Evolutionary conservation across 2,888 invertebrate species (phyloP).

Genomic region (Minunthozetes semirufus): DNA sequence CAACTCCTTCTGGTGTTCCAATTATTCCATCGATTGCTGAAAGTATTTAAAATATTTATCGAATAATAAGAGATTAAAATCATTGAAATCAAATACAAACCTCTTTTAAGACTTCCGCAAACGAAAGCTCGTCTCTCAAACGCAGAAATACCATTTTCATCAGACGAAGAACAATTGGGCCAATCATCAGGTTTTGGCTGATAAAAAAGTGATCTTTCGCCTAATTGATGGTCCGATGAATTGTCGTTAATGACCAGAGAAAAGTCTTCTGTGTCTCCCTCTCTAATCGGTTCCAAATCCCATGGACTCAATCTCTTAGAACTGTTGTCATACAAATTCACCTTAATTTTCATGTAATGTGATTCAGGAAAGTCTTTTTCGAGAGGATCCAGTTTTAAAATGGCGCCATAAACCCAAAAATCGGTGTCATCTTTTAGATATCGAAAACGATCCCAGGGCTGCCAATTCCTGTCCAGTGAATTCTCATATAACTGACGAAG

Average conservation of each 20-base stretch:
- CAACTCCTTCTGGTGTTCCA: not conserved
- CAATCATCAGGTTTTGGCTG: conserved; percentile 70
- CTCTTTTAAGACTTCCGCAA: conserved; percentile 59
- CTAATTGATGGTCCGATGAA: too few relatives aligned
- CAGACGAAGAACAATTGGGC: conserved; percentile 57
- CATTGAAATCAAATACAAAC: not conserved
- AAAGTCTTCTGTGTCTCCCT: too few relatives aligned
- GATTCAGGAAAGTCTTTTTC: not conserved
- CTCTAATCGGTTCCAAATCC: conserved; percentile 96
- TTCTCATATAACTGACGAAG: conserved; percentile 78
- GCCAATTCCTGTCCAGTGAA: conserved; percentile 73
- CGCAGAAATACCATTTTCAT: too few relatives aligned
- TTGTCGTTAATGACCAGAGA: too few relatives aligned
- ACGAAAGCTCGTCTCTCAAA: conserved; percentile 62
- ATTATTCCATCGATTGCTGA: conserved; percentile 54
- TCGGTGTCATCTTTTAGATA: conserved; percentile 77
- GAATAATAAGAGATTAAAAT: conserved; percentile 50
- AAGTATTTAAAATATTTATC: conserved; percentile 68
- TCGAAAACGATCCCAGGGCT: conserved; percentile 64
- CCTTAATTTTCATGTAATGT: conserved; percentile 60
- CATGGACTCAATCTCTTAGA: conserved; percentile 78
- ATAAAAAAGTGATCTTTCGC: conserved; percentile 62
- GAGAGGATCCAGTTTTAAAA: conserved; percentile 46
- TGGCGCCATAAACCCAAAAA: conserved; percentile 90
- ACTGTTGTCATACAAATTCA: conserved; percentile 78